Evolutionary conservation across 1,140 invertebrate genomes (phyloP).

Genomic region (Ericerus pela): DNA sequence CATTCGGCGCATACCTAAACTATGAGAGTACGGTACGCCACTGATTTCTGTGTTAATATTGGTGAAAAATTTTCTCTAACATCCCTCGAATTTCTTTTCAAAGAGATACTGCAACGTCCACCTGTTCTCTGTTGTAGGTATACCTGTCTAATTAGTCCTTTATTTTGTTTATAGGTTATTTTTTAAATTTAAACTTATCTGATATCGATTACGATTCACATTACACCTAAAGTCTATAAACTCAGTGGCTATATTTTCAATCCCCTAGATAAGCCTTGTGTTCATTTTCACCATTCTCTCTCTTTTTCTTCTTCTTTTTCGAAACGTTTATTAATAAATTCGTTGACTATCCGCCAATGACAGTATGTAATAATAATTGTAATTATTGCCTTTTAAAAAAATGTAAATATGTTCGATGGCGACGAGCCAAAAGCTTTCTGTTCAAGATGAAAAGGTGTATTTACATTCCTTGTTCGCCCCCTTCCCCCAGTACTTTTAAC

Average conservation of each 20-base stretch:
- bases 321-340: slow-evolving; percentile 10
- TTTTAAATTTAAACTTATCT: not conserved
- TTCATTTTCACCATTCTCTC: no score
- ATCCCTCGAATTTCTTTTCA: no score
- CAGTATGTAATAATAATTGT: slow-evolving; percentile 11
- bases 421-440: not conserved
- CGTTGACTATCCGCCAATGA: slow-evolving; percentile 4
- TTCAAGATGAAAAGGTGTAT: slow-evolving; percentile 3
- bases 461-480: not conserved
- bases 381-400: slow-evolving; percentile 10
- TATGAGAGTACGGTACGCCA: no score
- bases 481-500: no score
- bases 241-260: not conserved
- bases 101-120: no score
- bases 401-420: slow-evolving; percentile 9
- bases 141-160: no score
- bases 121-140: no score
- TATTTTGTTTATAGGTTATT: no score
- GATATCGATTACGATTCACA: not conserved
- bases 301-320: not conserved
- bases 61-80: no score
- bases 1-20: no score
- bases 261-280: not conserved
- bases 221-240: no score
- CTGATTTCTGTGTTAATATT: no score